Conservation (phyloP, 2,888 invertebrate genomes). For the Gastracanthus pulcherrimus region DNA sequence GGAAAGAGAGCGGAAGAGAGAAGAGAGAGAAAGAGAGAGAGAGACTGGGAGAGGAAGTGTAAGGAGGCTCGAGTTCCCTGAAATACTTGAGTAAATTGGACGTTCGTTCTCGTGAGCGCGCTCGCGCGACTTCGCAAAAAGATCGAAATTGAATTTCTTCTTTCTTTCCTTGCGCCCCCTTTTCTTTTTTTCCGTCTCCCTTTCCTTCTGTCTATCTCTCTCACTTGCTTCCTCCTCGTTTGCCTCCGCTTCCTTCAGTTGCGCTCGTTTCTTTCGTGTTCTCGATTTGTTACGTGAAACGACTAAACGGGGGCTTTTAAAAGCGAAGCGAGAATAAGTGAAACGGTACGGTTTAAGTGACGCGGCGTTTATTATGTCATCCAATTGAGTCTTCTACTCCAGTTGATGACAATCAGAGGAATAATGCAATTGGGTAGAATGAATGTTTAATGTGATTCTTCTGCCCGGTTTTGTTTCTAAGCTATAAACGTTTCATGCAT, state of each 20-base stretch:
- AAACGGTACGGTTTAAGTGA: constrained; percentile 31
- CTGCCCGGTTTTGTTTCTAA: background rate
- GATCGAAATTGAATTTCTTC: constrained; percentile 59
- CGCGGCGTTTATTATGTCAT: constrained; percentile 54
- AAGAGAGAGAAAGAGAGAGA: background rate
- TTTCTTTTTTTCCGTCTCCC: background rate
- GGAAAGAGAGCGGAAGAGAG: background rate
- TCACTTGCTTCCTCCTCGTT: background rate
- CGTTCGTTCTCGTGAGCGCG: constrained; percentile 34
- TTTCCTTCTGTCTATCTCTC: background rate
- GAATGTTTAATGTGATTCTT: constrained; percentile 45
- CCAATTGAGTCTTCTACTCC: constrained; percentile 49
- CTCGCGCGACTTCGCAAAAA: constrained; percentile 51
- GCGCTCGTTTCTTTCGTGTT: constrained; percentile 18
- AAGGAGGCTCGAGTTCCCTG: constrained; percentile 51
- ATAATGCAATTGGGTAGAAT: constrained; percentile 48
- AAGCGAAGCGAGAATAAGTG: constrained; percentile 38
- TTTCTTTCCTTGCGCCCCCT: constrained; percentile 9
- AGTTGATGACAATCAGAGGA: constrained; percentile 47
- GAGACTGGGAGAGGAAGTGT: background rate
- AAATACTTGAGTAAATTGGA: constrained; percentile 59
- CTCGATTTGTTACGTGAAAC: constrained; percentile 54
- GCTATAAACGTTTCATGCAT: background rate
- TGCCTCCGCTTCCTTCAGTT: background rate
- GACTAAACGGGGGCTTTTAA: constrained; percentile 36